A percentile compares a stretch with the other conserved stretches of the same genome.
Evolutionary conservation across 2,888 invertebrate genomes (phyloP).

Genomic region (Sesamia inferens): DNA sequence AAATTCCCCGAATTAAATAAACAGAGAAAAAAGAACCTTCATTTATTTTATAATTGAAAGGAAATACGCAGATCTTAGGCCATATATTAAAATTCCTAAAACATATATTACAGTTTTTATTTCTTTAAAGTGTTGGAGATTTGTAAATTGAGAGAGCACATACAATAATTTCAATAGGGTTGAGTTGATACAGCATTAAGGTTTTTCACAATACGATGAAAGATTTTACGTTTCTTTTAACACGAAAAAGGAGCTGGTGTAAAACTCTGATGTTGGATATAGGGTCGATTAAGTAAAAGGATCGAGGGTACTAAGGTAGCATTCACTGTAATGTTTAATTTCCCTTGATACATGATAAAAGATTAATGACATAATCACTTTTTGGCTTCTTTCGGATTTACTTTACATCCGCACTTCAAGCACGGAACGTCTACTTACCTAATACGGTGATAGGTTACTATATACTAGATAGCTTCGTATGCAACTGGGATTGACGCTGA

Average conservation of each 20-base stretch:
- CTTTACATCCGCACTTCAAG: neutral
- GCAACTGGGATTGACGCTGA: too few species aligned
- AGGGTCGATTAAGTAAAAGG: constrained; percentile 28
- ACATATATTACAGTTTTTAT: constrained; percentile 30
- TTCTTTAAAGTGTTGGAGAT: constrained; percentile 25
- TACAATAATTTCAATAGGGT: constrained; percentile 35
- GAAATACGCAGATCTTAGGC: constrained; percentile 26
- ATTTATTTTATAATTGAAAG: constrained; percentile 22
- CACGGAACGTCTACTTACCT: neutral
- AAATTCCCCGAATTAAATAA: too few species aligned
- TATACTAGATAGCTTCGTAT: too few species aligned
- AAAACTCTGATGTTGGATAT: constrained; percentile 27
- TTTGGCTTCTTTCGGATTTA: neutral
- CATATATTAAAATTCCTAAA: constrained; percentile 11
- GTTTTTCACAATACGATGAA: constrained; percentile 22
- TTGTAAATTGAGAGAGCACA: constrained; percentile 34
- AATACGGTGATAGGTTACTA: neutral
- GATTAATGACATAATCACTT: constrained; percentile 16
- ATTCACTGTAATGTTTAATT: constrained; percentile 10
- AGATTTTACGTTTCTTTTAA: constrained; percentile 36
- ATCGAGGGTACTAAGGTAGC: neutral
- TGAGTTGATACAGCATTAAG: constrained; percentile 15
- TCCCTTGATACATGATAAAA: constrained; percentile 17
- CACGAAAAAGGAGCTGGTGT: constrained; percentile 15
- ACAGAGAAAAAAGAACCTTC: too few species aligned